Evolutionary conservation across 2,797 vertebrate genomes (phyloP).

Genomic region (Smutsia temminckii): DNA sequence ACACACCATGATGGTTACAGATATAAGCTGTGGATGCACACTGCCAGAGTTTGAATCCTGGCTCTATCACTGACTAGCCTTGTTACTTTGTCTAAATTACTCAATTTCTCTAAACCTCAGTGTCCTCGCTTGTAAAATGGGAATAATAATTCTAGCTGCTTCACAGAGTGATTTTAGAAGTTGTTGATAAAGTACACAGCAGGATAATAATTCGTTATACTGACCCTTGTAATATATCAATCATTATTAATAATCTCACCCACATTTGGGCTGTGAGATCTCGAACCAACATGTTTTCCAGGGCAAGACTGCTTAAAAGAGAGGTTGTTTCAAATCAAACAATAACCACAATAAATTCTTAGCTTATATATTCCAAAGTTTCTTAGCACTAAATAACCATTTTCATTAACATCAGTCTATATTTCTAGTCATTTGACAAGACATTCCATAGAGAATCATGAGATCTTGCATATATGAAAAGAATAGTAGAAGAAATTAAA

Average conservation of each 20-base stretch:
- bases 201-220: background rate
- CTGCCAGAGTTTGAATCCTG: background rate
- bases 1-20: background rate
- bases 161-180: background rate
- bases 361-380: constrained; percentile 27
- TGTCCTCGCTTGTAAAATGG: background rate
- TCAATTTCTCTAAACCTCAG: background rate
- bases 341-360: constrained; percentile 19
- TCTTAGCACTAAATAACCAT: background rate
- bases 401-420: background rate
- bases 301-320: background rate
- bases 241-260: background rate
- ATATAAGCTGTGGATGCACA: background rate
- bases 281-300: constrained; percentile 18
- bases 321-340: constrained; percentile 2
- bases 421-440: background rate
- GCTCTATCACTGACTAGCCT: background rate
- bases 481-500: background rate
- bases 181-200: background rate
- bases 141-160: background rate
- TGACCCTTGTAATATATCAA: background rate
- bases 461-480: background rate
- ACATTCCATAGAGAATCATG: background rate
- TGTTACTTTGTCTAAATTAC: background rate
- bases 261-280: background rate